Conservation (phyloP, 1,140 invertebrate genomes). For the Anoplophora glabripennis region DNA sequence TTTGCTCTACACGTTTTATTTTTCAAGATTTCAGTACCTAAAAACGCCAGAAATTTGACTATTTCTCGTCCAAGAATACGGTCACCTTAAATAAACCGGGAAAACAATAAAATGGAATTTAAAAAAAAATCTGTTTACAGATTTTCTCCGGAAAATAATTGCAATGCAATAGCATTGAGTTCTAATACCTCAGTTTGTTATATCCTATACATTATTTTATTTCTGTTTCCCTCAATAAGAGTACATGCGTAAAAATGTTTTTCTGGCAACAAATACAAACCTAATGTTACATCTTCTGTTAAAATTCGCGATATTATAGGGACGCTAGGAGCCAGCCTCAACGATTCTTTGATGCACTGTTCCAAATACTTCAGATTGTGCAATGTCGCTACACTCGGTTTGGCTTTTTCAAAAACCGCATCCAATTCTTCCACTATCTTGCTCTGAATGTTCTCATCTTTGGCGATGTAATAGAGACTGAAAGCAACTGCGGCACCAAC, state of each 20-base stretch:
- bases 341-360: conserved; percentile 64
- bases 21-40: no score
- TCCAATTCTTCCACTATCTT: conserved; percentile 57
- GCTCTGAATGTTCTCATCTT: conserved; percentile 60
- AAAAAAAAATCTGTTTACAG: no score
- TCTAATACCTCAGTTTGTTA: no score
- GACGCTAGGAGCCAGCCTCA: conserved; percentile 68
- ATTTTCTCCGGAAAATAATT: no score
- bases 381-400: conserved; percentile 37
- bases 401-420: conserved; percentile 12
- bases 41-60: no score
- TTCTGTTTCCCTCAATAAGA: no score
- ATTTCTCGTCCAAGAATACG: no score
- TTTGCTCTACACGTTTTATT: no score
- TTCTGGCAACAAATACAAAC: conserved; percentile 22
- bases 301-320: conserved; percentile 60
- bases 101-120: no score
- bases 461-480: conserved; percentile 58
- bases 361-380: conserved; percentile 63
- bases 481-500: conserved; percentile 62
- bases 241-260: not conserved
- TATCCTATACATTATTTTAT: no score
- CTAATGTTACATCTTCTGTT: conserved; percentile 56
- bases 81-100: no score
- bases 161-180: no score